Base-by-base conservation (phyloP, 1,140 invertebrate species). In the Propsilocerus akamusi region DNA sequence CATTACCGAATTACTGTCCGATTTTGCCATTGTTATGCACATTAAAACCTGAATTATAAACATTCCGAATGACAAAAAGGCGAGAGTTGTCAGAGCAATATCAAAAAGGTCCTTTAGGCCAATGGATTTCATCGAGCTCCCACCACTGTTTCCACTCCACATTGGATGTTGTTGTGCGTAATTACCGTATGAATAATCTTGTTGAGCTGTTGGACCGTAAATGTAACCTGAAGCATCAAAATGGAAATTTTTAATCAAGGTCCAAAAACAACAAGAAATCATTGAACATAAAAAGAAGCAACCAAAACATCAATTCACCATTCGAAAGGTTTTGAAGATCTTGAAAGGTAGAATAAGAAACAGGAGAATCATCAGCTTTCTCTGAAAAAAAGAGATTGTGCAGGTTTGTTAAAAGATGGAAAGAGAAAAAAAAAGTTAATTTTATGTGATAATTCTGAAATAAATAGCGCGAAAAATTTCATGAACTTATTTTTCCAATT, bases 11-110 rank as follows among this genome's bases (percentile, higher is more conserved):
- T 23, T 46, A 25, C 20, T 46, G 12, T 48, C 20, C 14, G 26
- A 12, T 28, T 48, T 26, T 64, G 79, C 77, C 65, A 71, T 70
- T 46, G 70, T 71, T 23, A 79, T 77, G 59, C 76, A 77, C 77
- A 85, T 80, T 1, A 83, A 66, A 5, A 86, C 69, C 59, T 86
- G 81, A 26, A 85, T 64, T 3, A 82, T 69, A 52, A 86, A 86
- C 60, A 83, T 74, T 32, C 78, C 79, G 58, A 86, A 86, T 0
- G 81, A 80, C n/a, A 85, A 57, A 56, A 81, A 85, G 0, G 83
- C 83, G 7, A 86, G 68, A 0, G 81, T 81, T 0, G 83, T 85
- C 1, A 85, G 67, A 0, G 81, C 81, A 37, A 85, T 76, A 51
- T 86, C 81, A 30, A 84, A 84, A 25, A 86, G 70, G 53, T 86